These are phyloP conservation scores for Chaenocephalus aceratus DNA, from an alignment of 2,113 vertebrate species.

Conservation along the genomic window DNA sequence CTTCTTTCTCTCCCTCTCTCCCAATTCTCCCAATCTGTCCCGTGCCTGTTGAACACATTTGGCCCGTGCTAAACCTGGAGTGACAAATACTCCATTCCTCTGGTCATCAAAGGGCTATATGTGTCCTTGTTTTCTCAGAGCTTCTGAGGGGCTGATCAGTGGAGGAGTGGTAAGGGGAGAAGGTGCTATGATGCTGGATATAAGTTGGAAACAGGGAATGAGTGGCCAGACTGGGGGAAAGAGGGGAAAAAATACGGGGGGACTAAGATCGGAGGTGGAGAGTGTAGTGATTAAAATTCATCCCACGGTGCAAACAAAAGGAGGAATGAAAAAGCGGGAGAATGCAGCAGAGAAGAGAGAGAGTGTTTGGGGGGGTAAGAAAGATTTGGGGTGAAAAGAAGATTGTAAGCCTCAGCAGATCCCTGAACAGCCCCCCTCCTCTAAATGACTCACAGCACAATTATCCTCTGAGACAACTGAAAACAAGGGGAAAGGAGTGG, in stretches of 20 bases:
- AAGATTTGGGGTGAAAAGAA: conserved; percentile 81
- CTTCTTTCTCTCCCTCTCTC: conserved; percentile 20
- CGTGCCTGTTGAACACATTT: conserved; percentile 59
- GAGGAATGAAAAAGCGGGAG: conserved; percentile 80
- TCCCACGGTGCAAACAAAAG: conserved; percentile 87
- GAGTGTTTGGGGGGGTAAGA: conserved; percentile 58
- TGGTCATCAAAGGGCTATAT: conserved; percentile 38
- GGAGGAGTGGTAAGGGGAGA: conserved; percentile 27
- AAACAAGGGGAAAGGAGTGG: conserved; percentile 45
- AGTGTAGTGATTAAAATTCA: conserved; percentile 86
- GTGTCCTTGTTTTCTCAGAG: conserved; percentile 12
- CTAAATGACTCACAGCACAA: conserved; percentile 81
- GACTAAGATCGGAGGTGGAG: conserved; percentile 65
- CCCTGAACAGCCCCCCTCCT: conserved; percentile 57
- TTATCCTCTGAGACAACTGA: conserved; percentile 77
- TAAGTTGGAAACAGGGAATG: conserved; percentile 33
- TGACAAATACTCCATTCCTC: conserved; percentile 53
- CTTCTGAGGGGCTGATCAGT: conserved; percentile 13
- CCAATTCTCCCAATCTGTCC: background rate
- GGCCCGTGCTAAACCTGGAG: conserved; percentile 56
- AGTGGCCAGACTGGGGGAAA: conserved; percentile 26
- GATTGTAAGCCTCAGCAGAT: conserved; percentile 82
- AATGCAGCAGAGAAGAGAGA: conserved; percentile 71
- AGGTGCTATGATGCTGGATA: conserved; percentile 38
- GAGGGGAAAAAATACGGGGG: conserved; percentile 20